Conservation (phyloP, 2,113 vertebrate species). For the Andinoacara biseriatus region DNA sequence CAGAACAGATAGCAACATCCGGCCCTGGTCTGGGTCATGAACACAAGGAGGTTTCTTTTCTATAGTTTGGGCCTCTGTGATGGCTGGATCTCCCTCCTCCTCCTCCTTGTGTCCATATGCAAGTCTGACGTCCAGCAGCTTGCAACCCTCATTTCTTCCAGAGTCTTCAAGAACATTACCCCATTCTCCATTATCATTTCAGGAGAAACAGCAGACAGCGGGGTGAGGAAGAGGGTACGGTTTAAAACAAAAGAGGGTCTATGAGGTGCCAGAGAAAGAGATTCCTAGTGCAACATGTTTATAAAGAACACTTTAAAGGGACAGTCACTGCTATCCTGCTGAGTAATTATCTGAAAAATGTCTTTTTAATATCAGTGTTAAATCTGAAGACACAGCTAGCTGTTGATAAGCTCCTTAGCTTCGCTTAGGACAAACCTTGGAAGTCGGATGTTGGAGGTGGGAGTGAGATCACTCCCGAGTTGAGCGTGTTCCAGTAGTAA, state of each 20-base stretch:
- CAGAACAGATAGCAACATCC: constrained; percentile 74
- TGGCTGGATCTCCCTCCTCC: constrained; percentile 30
- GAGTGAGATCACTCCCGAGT: neutral
- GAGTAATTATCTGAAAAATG: neutral
- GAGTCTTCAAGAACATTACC: constrained; percentile 71
- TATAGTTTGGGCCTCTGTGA: constrained; percentile 44
- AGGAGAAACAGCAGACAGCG: constrained; percentile 57
- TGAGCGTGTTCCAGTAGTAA: neutral
- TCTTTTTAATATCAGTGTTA: neutral
- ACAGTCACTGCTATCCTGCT: neutral
- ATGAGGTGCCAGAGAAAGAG: constrained; percentile 47
- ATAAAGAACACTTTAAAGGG: neutral
- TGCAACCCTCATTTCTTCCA: constrained; percentile 68
- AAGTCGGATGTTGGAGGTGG: neutral
- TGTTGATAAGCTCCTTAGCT: neutral
- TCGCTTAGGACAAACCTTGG: neutral
- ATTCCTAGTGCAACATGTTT: neutral
- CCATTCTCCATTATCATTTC: constrained; percentile 61
- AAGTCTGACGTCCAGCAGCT: constrained; percentile 73
- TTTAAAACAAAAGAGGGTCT: constrained; percentile 63
- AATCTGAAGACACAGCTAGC: neutral
- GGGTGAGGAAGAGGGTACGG: constrained; percentile 48
- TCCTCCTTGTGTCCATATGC: constrained; percentile 55
- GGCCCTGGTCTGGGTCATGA: constrained; percentile 65
- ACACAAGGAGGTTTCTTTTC: constrained; percentile 76